Base-by-base conservation (phyloP, 2,888 invertebrate genomes). In the Synergus umbraculus region DNA sequence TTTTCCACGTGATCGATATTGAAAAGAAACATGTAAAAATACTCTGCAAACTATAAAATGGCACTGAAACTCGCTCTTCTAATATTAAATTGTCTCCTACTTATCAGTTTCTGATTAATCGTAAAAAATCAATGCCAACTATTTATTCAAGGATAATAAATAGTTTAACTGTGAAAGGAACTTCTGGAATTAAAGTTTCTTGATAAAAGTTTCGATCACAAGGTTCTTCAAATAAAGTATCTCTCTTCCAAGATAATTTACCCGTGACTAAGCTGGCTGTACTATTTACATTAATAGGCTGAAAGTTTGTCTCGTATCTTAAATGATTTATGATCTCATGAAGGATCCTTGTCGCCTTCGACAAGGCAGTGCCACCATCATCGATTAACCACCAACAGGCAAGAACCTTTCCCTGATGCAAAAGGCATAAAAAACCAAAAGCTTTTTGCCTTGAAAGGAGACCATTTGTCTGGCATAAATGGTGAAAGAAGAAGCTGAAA, bases 311-410 rank as follows among this genome's bases (percentile, higher is more conserved):
- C 54, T 49, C 73, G 29, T 29, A 37, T 49, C n/a, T 4, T 1
- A n/a, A 54, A 73, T 73, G 73, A 73, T 73, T 73, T 73, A 73
- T 73, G 73, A 73, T 73, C 9, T n/a, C 4, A 12, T 37, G 73
- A 73, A 73, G 49, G 54, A 54, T 73, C 29, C 73, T 54, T 54
- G 41, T 73, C 54, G 37, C 73, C 73, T 73, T 73, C 73, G 73
- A 73, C 73, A 73, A 73, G 29, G 49, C 73, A 73, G 73, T 37
- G 49, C 73, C 15, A 49, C 73, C 73, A 73, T n/a, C 54, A 73
- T 73, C 73, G 73, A 73, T 73, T 73, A 73, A 73, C 49, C 73
- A 73, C 49, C 54, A 49, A 54, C 49, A 54, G 43, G 65, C 65
- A 65, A 65, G 65, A 65, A 65, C 65, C 44, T 44, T 66, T 18